These are phyloP conservation scores for Gnathonemus longibarbis DNA, from an alignment of 2,113 vertebrate species.

Conservation along the genomic window DNA sequence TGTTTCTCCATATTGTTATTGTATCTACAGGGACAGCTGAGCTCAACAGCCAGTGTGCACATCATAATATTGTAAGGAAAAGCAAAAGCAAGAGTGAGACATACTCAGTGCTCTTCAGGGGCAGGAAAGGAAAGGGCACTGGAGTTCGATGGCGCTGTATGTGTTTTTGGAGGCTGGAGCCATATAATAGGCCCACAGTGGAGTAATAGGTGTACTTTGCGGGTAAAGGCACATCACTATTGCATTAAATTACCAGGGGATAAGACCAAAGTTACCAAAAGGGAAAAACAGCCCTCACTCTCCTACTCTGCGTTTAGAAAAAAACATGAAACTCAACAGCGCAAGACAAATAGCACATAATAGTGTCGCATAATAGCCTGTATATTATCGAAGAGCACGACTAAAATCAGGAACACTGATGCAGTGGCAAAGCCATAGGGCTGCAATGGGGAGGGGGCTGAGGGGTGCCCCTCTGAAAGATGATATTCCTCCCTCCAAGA, in stretches of 20 bases:
- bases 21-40: constrained; percentile 24
- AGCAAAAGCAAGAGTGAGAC: constrained; percentile 12
- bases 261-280: constrained; percentile 23
- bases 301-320: constrained; percentile 21
- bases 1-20: constrained; percentile 33
- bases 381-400: constrained; percentile 21
- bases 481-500: neutral
- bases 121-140: neutral
- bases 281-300: constrained; percentile 24
- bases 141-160: neutral
- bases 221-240: constrained; percentile 29
- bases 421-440: neutral
- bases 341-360: constrained; percentile 31
- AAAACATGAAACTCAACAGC: constrained; percentile 20
- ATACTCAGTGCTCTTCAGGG: neutral
- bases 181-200: constrained; percentile 27
- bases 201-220: constrained; percentile 26
- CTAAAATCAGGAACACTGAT: neutral
- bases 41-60: neutral
- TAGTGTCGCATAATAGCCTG: constrained; percentile 13
- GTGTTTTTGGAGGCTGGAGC: neutral
- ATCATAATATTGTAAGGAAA: neutral
- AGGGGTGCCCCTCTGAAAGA: neutral
- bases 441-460: neutral
- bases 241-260: constrained; percentile 32